Percentiles rank a stretch among this genome's conserved stretches.
Evolutionary conservation across 2,888 invertebrate species (phyloP).

Genomic region (Dione vanillae): DNA sequence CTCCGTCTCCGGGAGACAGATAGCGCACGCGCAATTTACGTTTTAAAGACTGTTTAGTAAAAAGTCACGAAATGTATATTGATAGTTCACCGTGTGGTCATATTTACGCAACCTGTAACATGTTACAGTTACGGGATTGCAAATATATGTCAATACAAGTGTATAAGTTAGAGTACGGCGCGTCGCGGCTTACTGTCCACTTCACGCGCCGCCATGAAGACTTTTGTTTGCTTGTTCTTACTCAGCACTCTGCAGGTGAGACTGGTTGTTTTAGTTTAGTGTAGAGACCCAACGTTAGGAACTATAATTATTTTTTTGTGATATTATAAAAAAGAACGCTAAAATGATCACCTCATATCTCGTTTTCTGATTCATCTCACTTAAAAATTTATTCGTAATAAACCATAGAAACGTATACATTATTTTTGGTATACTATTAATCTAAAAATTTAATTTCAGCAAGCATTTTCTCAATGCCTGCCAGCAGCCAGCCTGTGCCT

Average conservation of each 20-base stretch:
- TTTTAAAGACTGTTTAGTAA: background rate
- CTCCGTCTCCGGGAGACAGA: background rate
- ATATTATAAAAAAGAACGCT: too few relatives aligned
- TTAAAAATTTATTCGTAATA: too few relatives aligned
- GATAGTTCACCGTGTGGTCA: background rate
- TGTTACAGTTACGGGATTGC: conserved; percentile 30
- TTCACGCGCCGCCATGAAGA: conserved; percentile 39
- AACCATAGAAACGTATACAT: too few relatives aligned
- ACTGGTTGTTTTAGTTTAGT: conserved; percentile 6
- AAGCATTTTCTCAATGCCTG: conserved; percentile 48
- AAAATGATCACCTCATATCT: too few relatives aligned
- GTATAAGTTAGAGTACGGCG: conserved; percentile 38
- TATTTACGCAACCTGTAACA: conserved; percentile 9
- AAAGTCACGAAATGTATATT: conserved; percentile 3
- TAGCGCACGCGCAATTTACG: conserved; percentile 4
- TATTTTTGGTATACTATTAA: background rate
- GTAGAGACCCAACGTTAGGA: too few relatives aligned
- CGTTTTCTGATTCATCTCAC: too few relatives aligned
- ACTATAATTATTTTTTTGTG: too few relatives aligned
- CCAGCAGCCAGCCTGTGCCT: conserved; percentile 46
- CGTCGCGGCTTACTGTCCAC: background rate
- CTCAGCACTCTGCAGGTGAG: conserved; percentile 48
- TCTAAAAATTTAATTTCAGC: conserved; percentile 36
- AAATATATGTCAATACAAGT: conserved; percentile 10
- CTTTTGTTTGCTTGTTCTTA: conserved; percentile 34